These are phyloP conservation scores for Mylabris phalerata DNA, from an alignment of 1,140 invertebrate species.

Conservation along the genomic window DNA sequence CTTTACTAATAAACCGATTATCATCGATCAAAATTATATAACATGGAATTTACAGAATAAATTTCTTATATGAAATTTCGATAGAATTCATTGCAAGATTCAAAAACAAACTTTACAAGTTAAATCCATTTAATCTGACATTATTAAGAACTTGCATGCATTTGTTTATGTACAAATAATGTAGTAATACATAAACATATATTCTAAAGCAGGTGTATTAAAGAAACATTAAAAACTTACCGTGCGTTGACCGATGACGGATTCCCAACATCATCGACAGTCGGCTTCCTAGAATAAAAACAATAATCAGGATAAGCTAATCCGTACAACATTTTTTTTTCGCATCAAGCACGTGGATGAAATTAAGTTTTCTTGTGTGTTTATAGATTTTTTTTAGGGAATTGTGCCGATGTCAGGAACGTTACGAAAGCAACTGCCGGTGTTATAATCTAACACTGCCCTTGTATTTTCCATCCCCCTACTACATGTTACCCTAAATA, in stretches of 20 bases:
- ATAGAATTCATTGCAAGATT: too few relatives aligned
- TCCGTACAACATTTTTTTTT: constrained; percentile 31
- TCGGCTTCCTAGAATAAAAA: constrained; percentile 64
- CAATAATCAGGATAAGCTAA: constrained; percentile 44
- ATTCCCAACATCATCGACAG: constrained; percentile 63
- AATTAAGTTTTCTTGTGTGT: not conserved
- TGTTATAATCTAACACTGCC: constrained; percentile 21
- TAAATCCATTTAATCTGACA: too few relatives aligned
- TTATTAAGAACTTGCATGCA: not conserved
- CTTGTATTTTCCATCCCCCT: constrained; percentile 18
- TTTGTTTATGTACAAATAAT: constrained; percentile 21
- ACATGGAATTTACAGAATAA: too few relatives aligned
- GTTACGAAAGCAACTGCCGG: constrained; percentile 23
- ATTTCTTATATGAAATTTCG: too few relatives aligned
- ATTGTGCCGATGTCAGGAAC: constrained; percentile 3
- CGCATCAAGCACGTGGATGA: constrained; percentile 9
- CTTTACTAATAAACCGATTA: too few relatives aligned
- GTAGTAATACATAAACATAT: constrained; percentile 18
- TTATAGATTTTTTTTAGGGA: not conserved
- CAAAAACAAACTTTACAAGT: too few relatives aligned
- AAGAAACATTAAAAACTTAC: constrained; percentile 47
- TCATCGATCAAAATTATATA: too few relatives aligned
- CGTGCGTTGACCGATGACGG: constrained; percentile 63
- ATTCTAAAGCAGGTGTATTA: not conserved
- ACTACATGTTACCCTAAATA: constrained; percentile 32